Base-by-base conservation (phyloP, 92 coral and sea anemone genomes). In the Isaurus tuberculatus region DNA sequence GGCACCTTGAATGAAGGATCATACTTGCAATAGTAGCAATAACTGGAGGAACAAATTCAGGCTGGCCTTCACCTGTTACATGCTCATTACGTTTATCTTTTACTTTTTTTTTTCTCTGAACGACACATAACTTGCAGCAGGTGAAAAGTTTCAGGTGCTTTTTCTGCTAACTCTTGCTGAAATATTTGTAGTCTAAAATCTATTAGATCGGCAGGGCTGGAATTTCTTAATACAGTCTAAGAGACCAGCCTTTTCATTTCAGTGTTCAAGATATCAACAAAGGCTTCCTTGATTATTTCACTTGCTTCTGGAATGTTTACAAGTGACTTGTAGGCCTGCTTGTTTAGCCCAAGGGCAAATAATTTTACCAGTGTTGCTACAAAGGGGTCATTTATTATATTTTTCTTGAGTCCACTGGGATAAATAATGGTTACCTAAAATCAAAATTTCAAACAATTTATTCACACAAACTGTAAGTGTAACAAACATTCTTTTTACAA, bases 1-100 rank as follows among this genome's bases (percentile, higher is more conserved):
- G 31, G 71, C 68, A 46, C 68, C 87, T 83, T 69, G 87, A 83
- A 60, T 83, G 72, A 57, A 83, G 87, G 67, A 83, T 83, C 80
- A 83, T 83, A 69, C 70, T 28, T 51, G 70, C 87, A 70, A 83
- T 71, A 49, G 80, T 83, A 79, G 87, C 66, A 83, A 58, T 72
- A 27, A 69, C 70, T 44, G 53, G 65, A 57, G 87, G 57, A 40
- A 83, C 36, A 69, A 69, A 28, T 73, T 42, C 71, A n/a, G 33
- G 87, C 70, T 70, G 53, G 33, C 80, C 58, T 42, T 83, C 65
- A 69, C 71, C 31, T 27, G 79, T 57, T 70, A 68, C 87, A 53
- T 83, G 70, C 70, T 26, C 51, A 61, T 70, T 40, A 3, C 51
- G 46, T 83, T 49, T 70, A 51, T 53, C 70, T 60, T 53, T 79